Conservation (phyloP, 2,888 invertebrate genomes). For the Polia nebulosa region DNA sequence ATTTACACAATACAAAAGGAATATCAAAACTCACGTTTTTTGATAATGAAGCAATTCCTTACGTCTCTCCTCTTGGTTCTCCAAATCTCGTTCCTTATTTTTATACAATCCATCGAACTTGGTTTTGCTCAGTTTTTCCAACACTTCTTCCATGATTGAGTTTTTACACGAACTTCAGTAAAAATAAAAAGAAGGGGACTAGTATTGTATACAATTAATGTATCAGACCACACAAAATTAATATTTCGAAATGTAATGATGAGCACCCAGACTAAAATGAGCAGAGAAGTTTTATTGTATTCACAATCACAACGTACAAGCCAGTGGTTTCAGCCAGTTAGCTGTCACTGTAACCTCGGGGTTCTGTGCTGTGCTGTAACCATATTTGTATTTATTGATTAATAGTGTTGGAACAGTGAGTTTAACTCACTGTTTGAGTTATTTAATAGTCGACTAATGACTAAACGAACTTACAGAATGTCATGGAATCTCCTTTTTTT, state of each 20-base stretch:
- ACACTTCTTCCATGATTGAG: constrained; percentile 80
- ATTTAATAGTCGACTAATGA: not conserved
- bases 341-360: constrained; percentile 4
- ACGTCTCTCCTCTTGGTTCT: constrained; percentile 90
- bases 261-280: not conserved
- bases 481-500: no score
- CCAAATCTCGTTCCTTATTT: constrained; percentile 79
- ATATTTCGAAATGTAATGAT: not conserved
- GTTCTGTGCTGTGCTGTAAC: no score
- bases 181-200: not conserved
- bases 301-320: not conserved
- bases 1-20: not conserved
- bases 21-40: constrained; percentile 86
- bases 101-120: constrained; percentile 81
- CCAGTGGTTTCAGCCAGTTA: not conserved
- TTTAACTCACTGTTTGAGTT: no score
- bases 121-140: constrained; percentile 73
- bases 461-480: not conserved
- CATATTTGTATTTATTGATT: not conserved
- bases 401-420: constrained; percentile 12
- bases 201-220: not conserved
- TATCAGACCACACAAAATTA: not conserved
- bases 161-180: not conserved
- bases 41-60: constrained; percentile 89
- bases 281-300: not conserved